Conservation (phyloP, 2,797 vertebrate species). For the Chaetodon trifasciatus region DNA sequence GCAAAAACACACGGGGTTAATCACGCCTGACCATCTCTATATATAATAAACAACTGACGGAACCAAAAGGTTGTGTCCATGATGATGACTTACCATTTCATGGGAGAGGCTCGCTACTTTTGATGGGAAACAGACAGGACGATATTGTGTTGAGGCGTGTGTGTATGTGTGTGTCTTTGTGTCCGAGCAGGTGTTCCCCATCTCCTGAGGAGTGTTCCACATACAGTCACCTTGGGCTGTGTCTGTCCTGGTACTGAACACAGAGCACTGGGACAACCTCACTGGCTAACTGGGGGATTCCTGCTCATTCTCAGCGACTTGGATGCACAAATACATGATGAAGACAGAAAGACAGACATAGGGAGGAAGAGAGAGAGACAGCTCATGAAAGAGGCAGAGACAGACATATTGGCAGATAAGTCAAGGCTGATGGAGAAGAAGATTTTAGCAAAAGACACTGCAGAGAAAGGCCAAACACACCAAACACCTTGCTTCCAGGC, state of each 20-base stretch:
- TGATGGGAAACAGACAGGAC: slow-evolving; percentile 23
- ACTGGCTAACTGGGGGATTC: slow-evolving; percentile 60
- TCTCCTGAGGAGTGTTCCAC: slow-evolving; percentile 79
- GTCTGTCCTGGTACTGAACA: slow-evolving; percentile 70
- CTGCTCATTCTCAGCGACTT: slow-evolving; percentile 40
- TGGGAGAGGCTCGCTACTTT: slow-evolving; percentile 17
- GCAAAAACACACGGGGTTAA: slow-evolving; percentile 36
- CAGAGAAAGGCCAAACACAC: slow-evolving; percentile 16
- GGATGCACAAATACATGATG: slow-evolving; percentile 1
- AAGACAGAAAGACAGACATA: neutral
- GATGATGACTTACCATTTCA: neutral
- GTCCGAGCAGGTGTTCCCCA: slow-evolving; percentile 68
- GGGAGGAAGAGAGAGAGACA: neutral
- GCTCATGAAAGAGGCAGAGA: neutral
- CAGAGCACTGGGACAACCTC: slow-evolving; percentile 57
- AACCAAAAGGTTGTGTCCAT: neutral
- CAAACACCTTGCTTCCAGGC: slow-evolving; percentile 3
- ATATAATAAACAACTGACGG: slow-evolving; percentile 26
- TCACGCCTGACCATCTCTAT: slow-evolving; percentile 26
- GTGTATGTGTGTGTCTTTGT: slow-evolving; percentile 21
- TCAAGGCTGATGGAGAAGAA: neutral
- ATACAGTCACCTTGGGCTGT: slow-evolving; percentile 80
- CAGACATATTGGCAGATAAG: neutral
- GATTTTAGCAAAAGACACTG: neutral
- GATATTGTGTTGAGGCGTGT: slow-evolving; percentile 23